A percentile compares a stretch with the other conserved stretches of the same genome.
phyloP scores from a whole-genome alignment of 2,888 invertebrate species.

The Melitaea athalia region DNA sequence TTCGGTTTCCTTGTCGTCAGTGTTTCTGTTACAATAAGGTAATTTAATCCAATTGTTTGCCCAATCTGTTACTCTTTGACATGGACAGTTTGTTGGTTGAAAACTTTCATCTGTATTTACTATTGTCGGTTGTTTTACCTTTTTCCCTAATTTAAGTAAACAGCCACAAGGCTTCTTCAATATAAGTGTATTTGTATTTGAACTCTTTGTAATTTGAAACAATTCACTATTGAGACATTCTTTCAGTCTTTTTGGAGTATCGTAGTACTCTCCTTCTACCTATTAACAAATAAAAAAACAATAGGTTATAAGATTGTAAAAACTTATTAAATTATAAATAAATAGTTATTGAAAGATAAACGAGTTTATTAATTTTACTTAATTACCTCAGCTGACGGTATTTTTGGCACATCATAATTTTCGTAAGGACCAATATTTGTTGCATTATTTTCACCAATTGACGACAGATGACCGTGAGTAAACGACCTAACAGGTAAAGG shows the following conservation, averaged over 20 bases:
- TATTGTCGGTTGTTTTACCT: slow-evolving; percentile 59
- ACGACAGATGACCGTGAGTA: slow-evolving; percentile 49
- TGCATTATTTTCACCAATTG: slow-evolving; percentile 50
- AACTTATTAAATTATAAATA: background rate
- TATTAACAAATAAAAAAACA: slow-evolving; percentile 40
- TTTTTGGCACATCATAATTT: slow-evolving; percentile 90
- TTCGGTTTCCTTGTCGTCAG: slow-evolving; percentile 51
- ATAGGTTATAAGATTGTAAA: slow-evolving; percentile 12
- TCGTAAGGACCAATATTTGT: slow-evolving; percentile 84
- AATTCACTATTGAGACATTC: slow-evolving; percentile 83
- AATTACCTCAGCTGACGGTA: slow-evolving; percentile 80
- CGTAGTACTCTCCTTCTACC: slow-evolving; percentile 85
- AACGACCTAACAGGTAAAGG: slow-evolving; percentile 52
- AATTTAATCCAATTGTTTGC: slow-evolving; percentile 84
- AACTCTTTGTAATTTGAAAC: slow-evolving; percentile 73
- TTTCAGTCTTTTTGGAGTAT: slow-evolving; percentile 87
- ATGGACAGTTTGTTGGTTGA: slow-evolving; percentile 76
- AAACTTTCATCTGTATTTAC: slow-evolving; percentile 65
- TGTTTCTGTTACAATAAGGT: slow-evolving; percentile 79
- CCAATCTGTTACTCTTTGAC: slow-evolving; percentile 85
- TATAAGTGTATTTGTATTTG: slow-evolving; percentile 81
- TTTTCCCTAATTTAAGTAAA: slow-evolving; percentile 79
- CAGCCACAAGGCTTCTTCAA: slow-evolving; percentile 87
- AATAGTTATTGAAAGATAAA: slow-evolving; percentile 5
- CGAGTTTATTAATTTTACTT: too few relatives aligned